Evolutionary conservation across 2,113 vertebrate species (phyloP).

Genomic region (Hippocampus abdominalis): DNA sequence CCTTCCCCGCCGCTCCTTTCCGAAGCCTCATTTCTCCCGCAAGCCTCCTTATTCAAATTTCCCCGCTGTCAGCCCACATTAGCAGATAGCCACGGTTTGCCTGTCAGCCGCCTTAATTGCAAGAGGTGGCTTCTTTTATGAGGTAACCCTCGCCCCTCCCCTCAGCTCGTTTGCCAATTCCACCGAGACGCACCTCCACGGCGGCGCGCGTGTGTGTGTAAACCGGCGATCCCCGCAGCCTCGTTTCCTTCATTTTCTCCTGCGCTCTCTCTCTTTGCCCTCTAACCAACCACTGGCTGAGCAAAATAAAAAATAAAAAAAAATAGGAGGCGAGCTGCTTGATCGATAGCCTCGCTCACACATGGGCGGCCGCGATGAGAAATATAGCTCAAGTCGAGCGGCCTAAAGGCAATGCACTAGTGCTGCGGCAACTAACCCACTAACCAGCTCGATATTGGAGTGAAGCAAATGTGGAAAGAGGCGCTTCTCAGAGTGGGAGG

Average conservation of each 20-base stretch:
- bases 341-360: conserved; percentile 55
- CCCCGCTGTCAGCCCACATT: conserved; percentile 77
- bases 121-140: conserved; percentile 74
- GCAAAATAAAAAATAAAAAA: conserved; percentile 1
- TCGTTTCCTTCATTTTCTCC: conserved; percentile 40
- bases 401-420: conserved; percentile 21
- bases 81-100: conserved; percentile 65
- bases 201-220: conserved; percentile 51
- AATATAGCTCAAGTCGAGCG: conserved; percentile 59
- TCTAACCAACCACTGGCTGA: conserved; percentile 47
- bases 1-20: neutral
- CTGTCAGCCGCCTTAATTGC: conserved; percentile 78
- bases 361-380: conserved; percentile 54
- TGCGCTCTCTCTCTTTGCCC: conserved; percentile 4
- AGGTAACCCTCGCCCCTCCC: conserved; percentile 51
- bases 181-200: conserved; percentile 48
- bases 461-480: neutral
- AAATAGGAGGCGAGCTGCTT: conserved; percentile 34
- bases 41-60: conserved; percentile 78
- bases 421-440: conserved; percentile 6
- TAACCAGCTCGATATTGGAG: neutral
- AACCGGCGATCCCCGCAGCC: conserved; percentile 49
- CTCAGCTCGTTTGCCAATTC: conserved; percentile 66
- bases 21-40: conserved; percentile 50
- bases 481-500: neutral